Evolutionary conservation across 2,888 invertebrate species (phyloP), one percentile per base, ranked within the genome.

Genomic region (Yponomeuta malinellus): DNA sequence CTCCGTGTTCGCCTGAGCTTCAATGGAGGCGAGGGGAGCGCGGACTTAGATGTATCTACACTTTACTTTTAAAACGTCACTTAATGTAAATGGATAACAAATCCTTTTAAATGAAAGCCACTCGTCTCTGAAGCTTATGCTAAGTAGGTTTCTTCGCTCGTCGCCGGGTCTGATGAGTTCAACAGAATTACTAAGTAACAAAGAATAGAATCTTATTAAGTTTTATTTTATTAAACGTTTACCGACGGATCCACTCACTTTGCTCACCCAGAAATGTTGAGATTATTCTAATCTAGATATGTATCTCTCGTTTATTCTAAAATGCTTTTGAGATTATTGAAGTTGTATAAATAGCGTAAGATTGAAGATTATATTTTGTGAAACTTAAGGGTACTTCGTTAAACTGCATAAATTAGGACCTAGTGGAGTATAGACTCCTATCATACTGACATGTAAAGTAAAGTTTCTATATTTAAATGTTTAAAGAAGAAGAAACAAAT

Each of bases 81-180:
- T 74, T 74, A 77, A 80, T 79, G 76, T 77, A 77, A 81, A 81
- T 78, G 75, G 72, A 78, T 78, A 78, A 79, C 78, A 79, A 79
- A 78, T 77, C 76, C 73, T 72, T 74, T 74, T 71, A 78, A 78
- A 80, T 78, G 72, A 80, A 78, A 80, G 76, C 77, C 77, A 74
- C 77, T 71, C 67, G 71, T 71, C 65, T 69, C 75, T 75, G 75
- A 74, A 83, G 82, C 81, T 86, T 85, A 86, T 84, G 85, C 79
- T 83, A 85, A 87, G 79, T 78, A 81, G 82, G 81, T 83, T 82
- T 81, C 78, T 79, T 76, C 80, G 83, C 83, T 85, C 82, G 85
- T 86, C 80, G 65, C 85, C 79, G 78, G 80, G 82, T 81, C 77
- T 80, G 82, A 87, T 85, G 81, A 78, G 79, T 73, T 79, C 68